phyloP scores from a whole-genome alignment of 2,113 vertebrate genomes.

The Melanerpes aurifrons region DNA sequence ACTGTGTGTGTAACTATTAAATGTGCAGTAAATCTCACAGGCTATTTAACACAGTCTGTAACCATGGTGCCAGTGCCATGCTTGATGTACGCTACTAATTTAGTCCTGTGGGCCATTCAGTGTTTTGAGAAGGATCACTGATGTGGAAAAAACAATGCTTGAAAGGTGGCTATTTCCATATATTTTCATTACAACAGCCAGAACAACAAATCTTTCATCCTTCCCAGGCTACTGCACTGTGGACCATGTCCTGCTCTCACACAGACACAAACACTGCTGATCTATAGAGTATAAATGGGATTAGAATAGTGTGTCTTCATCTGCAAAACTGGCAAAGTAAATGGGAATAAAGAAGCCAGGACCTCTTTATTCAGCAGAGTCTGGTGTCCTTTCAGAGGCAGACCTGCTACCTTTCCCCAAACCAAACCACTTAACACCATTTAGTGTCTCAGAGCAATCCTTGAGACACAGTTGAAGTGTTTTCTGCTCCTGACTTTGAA shows the following conservation, averaged over 20 bases:
- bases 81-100: not conserved
- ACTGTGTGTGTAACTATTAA: not conserved
- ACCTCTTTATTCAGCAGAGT: not conserved
- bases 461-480: not conserved
- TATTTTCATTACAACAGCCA: constrained; percentile 1
- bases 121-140: not conserved
- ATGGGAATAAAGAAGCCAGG: not conserved
- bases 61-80: not conserved
- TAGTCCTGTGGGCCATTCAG: not conserved
- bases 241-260: not conserved
- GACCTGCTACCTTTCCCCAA: not conserved
- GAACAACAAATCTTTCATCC: not conserved
- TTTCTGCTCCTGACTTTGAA: not conserved
- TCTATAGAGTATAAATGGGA: not conserved
- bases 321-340: not conserved
- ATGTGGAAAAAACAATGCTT: constrained; percentile 19
- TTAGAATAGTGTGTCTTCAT: constrained; percentile 8
- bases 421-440: not conserved
- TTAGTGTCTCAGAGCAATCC: not conserved
- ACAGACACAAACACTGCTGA: not conserved
- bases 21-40: not conserved
- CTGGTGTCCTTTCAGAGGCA: not conserved
- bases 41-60: not conserved
- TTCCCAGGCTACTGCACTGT: constrained; percentile 2
- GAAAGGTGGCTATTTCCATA: constrained; percentile 40